Percentiles rank a stretch among this genome's conserved stretches.
Conservation (phyloP, 2,888 invertebrate genomes). For the Platycnemis pennipes region DNA sequence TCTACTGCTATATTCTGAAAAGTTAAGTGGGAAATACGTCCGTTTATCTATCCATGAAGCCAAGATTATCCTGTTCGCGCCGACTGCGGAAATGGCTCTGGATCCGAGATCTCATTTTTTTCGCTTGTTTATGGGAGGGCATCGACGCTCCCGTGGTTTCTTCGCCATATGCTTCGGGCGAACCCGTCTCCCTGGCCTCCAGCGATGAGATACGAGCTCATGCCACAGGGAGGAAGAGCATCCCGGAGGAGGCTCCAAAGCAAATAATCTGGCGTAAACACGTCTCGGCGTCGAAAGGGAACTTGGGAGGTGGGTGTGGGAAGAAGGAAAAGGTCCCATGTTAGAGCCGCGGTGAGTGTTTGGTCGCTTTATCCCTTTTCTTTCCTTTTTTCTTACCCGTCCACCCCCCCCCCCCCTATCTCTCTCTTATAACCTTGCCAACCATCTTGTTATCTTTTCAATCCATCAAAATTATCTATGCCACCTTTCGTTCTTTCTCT, state of each 20-base stretch:
- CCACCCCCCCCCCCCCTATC: no score
- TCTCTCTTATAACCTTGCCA: no score
- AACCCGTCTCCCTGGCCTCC: neutral
- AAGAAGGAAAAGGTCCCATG: neutral
- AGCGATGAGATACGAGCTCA: neutral
- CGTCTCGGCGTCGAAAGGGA: neutral
- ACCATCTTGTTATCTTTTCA: no score
- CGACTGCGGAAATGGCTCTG: neutral
- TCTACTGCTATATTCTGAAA: no score
- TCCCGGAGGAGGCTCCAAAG: neutral
- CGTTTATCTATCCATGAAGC: neutral
- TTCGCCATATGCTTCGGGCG: neutral
- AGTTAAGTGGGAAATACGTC: no score
- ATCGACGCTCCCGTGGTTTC: neutral
- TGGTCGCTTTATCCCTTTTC: neutral
- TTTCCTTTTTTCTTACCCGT: no score
- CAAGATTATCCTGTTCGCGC: neutral
- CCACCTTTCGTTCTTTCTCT: no score
- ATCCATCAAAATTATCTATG: no score
- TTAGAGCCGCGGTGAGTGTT: neutral
- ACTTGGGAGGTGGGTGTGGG: neutral
- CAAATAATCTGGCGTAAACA: constrained; percentile 2
- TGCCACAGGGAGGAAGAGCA: neutral
- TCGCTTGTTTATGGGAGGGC: neutral
- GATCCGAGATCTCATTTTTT: neutral